Base-by-base conservation (phyloP, 2,888 invertebrate genomes). In the Ormia ochracea region DNA sequence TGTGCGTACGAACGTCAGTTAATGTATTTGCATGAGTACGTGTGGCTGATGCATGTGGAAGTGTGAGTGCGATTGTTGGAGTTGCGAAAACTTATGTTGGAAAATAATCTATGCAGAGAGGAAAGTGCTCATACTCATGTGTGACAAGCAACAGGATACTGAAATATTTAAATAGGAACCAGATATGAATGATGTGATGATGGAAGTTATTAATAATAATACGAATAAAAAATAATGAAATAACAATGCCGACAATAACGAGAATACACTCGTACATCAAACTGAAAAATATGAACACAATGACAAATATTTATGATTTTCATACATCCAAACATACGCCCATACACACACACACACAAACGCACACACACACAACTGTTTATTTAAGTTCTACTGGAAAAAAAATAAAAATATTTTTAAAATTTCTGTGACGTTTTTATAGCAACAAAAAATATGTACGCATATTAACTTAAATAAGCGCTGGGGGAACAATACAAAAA, bases 171-270 rank as follows among this genome's bases (percentile, higher is more conserved):
- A 76, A 76, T 68, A 76, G 75, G 75, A 76, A 76, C 50, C 75
- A 76, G 68, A 68, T 76, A 76, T 76, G 75, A 76, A 76, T 76
- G 75, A 76, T 76, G 75, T 61, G 75, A 76, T 68, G 75, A 76
- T 76, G 75, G 68, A 76, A 76, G 75, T 76, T 76, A 69, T 76
- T 68, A 76, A 75, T 75, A 75, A 75, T 61, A 75, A 68, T 61
- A 68, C 45, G 56, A 65, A 68, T 75, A 61, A 54, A 61, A 68
- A 31, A 54, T 48, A 72, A 56, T 65, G 17, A 43, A 10, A 45
- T 31, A 56, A n/a, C 28, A 54, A 43, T 43, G 21, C 36, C 36
- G 56, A 52, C 23, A 52, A 65, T 6, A 73, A 61, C 36, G 21
- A 63, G 36, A 63, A 63, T n/a, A n/a, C n/a, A n/a, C n/a, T n/a